Evolutionary conservation across 2,797 vertebrate species (phyloP), one percentile per base, ranked within the genome.

Genomic region (Trachops cirrhosus): DNA sequence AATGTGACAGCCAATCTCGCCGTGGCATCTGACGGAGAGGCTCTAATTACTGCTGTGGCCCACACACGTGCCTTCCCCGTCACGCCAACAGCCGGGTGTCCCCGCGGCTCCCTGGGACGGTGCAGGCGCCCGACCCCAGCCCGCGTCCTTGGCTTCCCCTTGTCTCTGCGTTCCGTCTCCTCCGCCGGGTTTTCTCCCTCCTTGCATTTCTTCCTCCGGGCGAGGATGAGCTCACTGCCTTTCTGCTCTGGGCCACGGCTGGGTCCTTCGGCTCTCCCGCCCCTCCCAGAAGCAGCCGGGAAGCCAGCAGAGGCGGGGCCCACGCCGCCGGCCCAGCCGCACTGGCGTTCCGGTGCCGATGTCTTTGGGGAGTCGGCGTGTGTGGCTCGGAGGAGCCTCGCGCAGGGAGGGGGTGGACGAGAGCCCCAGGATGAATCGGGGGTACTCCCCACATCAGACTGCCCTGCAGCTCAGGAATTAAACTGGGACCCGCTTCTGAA

Each of bases 1-100:
- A 98, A 98, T 98, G 98, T 98, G 98, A 98, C 98, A 98, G 98
- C 98, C 98, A 98, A 98, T 98, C 98, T 98, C 98, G 98, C 98
- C 98, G 97, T 96, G 98, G 98, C 98, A 98, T 98, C 98, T 98
- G 98, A 98, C 97, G 91, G 98, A 98, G 98, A 98, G 97, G 96
- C 97, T 98, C 98, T 98, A 98, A 98, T 98, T 98, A 98, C 97
- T 95, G 97, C 98, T 97, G 97, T 95, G 94, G 96, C 87, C 75
- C 1, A 10, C 89, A 80, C 97, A 96, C 15, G 80, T 26, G 94
- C 87, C 41, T 73, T 59, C 86, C 29, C 21, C 29, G 77, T 11
- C 74, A 34, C 41, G 12, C 26, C 29, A 12, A 18, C 93, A 94
- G 86, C 86, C 82, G 1, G 77, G 86, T 19, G 10, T 79, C 79